Conservation (phyloP, 2,113 vertebrate species). For the Campylomormyrus tamandua region DNA sequence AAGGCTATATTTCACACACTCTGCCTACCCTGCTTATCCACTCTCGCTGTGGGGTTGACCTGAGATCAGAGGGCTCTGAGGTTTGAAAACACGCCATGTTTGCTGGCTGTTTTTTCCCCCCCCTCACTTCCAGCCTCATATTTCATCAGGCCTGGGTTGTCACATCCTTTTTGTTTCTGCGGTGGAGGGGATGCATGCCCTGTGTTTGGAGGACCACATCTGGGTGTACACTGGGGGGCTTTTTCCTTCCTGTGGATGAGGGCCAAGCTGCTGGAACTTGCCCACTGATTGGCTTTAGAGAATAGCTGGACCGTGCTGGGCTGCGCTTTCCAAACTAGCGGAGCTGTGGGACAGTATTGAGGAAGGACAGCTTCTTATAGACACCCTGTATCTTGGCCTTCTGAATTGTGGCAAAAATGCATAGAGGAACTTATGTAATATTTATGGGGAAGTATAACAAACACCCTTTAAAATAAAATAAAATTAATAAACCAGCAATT, state of each 20-base stretch:
- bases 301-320: not conserved
- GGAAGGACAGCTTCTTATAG: not conserved
- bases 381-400: not conserved
- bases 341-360: not conserved
- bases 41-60: not conserved
- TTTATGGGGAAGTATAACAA: not conserved
- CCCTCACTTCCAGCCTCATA: not conserved
- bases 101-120: not conserved
- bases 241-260: not conserved
- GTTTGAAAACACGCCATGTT: not conserved
- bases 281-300: not conserved
- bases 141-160: not conserved
- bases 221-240: not conserved
- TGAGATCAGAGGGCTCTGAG: not conserved
- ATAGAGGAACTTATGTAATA: not conserved
- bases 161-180: not conserved
- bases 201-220: not conserved
- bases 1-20: not conserved
- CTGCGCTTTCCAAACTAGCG: not conserved
- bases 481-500: not conserved
- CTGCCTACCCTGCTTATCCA: not conserved
- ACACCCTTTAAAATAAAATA: not conserved
- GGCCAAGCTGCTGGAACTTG: not conserved
- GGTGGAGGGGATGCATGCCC: not conserved
- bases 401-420: not conserved